A percentile compares a stretch with the other conserved stretches of the same genome.
Conservation (phyloP, 2,797 vertebrate species). For the Eupleurogrammus muticus region DNA sequence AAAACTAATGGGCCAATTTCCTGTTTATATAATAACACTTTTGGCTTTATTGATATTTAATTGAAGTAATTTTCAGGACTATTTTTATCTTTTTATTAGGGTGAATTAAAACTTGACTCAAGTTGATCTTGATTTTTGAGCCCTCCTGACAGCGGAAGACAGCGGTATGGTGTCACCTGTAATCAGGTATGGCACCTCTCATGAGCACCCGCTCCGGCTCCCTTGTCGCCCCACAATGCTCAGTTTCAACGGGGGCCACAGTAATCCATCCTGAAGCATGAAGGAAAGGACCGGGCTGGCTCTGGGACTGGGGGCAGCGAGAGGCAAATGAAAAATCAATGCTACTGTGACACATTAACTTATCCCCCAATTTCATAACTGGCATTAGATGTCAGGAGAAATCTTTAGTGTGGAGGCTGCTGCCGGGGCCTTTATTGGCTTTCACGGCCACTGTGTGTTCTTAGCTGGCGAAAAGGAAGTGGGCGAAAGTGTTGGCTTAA, state of each 20-base stretch:
- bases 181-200: conserved; percentile 76
- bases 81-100: background rate
- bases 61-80: background rate
- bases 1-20: background rate
- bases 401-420: conserved; percentile 69
- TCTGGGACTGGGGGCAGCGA: conserved; percentile 69
- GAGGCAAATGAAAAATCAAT: conserved; percentile 85
- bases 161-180: conserved; percentile 64
- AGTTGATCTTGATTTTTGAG: conserved; percentile 44
- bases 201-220: conserved; percentile 57
- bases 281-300: conserved; percentile 67
- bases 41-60: background rate
- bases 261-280: conserved; percentile 78
- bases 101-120: conserved; percentile 22
- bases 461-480: conserved; percentile 51
- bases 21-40: background rate
- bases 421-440: conserved; percentile 64
- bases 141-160: conserved; percentile 41
- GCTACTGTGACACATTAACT: conserved; percentile 84
- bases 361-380: conserved; percentile 84
- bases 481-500: conserved; percentile 41
- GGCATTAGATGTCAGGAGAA: conserved; percentile 80
- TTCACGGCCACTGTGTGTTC: conserved; percentile 58
- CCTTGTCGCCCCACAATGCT: conserved; percentile 60
- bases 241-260: conserved; percentile 58